Conservation (phyloP, 2,797 vertebrate species). For the Caiman crocodilus region DNA sequence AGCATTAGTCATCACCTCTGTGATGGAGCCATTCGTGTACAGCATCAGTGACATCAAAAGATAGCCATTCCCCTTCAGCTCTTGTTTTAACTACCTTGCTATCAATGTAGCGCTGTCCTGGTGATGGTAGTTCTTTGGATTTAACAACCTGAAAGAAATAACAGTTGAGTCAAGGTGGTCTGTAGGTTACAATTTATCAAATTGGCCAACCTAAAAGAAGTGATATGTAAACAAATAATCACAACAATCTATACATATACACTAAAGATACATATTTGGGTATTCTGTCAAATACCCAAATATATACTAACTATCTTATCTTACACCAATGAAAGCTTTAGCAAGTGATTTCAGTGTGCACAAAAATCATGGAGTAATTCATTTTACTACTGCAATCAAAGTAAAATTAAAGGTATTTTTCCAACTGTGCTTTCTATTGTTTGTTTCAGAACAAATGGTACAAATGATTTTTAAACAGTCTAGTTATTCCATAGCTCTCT, state of each 20-base stretch:
- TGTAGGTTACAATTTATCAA: constrained; percentile 20
- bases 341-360: neutral
- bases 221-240: neutral
- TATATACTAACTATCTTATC: neutral
- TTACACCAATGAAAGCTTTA: neutral
- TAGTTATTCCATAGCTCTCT: neutral
- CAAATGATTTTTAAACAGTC: neutral
- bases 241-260: neutral
- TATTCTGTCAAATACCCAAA: neutral
- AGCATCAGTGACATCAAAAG: constrained; percentile 96
- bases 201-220: neutral
- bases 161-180: constrained; percentile 2
- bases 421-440: neutral
- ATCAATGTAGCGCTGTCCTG: constrained; percentile 95
- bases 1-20: constrained; percentile 85
- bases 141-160: constrained; percentile 88
- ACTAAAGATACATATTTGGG: neutral
- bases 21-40: constrained; percentile 96
- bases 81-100: constrained; percentile 96
- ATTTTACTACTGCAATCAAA: constrained; percentile 21
- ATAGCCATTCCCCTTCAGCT: constrained; percentile 95
- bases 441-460: neutral
- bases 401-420: neutral
- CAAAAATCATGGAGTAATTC: neutral
- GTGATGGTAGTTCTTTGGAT: constrained; percentile 92